phyloP scores from a whole-genome alignment of 2,113 vertebrate species.

The Ovis aries region ARS-UI_Ramb_v3.0 NC_056063.1:30615501-30616000 shows the following conservation, averaged over 20 bases:
- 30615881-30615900: neutral
- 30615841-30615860: neutral
- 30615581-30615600: neutral
- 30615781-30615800: neutral
- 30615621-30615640: constrained; percentile 32
- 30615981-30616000: too few species aligned
- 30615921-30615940: neutral
- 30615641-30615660: neutral
- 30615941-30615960: neutral
- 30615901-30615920: neutral
- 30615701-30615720: constrained; percentile 57
- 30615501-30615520: neutral
- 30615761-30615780: constrained; percentile 43
- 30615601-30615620: neutral
- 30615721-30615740: constrained; percentile 48
- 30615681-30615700: constrained; percentile 50
- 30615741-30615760: constrained; percentile 45
- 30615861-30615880: too few species aligned
- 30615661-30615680: constrained; percentile 55
- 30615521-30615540: neutral
- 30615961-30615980: too few species aligned
- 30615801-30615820: neutral
- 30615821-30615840: neutral
- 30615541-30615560: neutral
- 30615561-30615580: neutral